Evolutionary conservation across 2,797 vertebrate genomes (phyloP).

Genomic region (Danio aesculapii): DNA sequence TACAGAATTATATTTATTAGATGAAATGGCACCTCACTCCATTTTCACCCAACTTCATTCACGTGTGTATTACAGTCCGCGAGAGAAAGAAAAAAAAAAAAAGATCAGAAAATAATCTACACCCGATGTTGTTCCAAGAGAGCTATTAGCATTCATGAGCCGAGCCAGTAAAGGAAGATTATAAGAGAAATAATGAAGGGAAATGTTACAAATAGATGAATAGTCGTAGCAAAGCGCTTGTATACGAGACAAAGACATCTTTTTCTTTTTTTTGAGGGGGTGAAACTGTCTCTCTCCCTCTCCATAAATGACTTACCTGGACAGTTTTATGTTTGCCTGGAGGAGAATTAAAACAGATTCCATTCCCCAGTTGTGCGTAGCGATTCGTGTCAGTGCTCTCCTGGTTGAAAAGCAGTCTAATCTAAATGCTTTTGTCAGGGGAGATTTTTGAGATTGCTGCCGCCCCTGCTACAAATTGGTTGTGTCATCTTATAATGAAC

Average conservation of each 20-base stretch:
- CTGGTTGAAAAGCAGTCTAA: slow-evolving; percentile 78
- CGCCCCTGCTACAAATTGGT: slow-evolving; percentile 84
- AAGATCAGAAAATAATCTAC: slow-evolving; percentile 82
- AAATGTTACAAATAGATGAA: slow-evolving; percentile 84
- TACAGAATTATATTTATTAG: slow-evolving; percentile 72
- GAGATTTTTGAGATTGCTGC: slow-evolving; percentile 85
- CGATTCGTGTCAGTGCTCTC: slow-evolving; percentile 77
- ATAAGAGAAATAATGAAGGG: slow-evolving; percentile 89
- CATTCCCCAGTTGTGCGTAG: slow-evolving; percentile 75
- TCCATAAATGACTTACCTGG: slow-evolving; percentile 84
- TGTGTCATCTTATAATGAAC: slow-evolving; percentile 87
- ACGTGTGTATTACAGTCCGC: slow-evolving; percentile 73
- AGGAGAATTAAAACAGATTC: slow-evolving; percentile 85
- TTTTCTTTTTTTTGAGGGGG: slow-evolving; percentile 6
- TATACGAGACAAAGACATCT: slow-evolving; percentile 30
- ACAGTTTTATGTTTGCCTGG: slow-evolving; percentile 85
- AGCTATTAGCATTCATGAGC: slow-evolving; percentile 92
- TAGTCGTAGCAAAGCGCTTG: slow-evolving; percentile 72
- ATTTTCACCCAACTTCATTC: slow-evolving; percentile 76
- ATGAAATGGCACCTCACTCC: slow-evolving; percentile 67
- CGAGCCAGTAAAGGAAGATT: slow-evolving; percentile 90
- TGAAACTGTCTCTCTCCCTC: slow-evolving; percentile 66
- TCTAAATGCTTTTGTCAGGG: slow-evolving; percentile 87
- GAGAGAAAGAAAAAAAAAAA: slow-evolving; percentile 60
- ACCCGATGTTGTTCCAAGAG: slow-evolving; percentile 86